Percentiles rank a stretch among this genome's conserved stretches.
Evolutionary conservation across 2,113 vertebrate species (phyloP).

Genomic region (Apteryx mantelli): DNA sequence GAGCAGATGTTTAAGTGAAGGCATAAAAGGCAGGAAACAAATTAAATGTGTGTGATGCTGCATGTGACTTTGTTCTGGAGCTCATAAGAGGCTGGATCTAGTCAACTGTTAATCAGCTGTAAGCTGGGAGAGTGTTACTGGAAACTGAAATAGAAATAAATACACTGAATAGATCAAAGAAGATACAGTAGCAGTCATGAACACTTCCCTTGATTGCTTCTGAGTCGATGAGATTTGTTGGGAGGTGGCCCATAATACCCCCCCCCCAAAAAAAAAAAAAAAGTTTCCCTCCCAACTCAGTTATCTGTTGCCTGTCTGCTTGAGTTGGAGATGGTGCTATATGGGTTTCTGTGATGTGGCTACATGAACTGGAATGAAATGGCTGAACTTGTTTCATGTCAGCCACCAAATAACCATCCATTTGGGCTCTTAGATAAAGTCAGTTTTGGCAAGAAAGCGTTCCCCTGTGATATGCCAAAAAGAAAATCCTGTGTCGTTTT

Average conservation of each 20-base stretch:
- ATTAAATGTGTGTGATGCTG: neutral
- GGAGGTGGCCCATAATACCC: neutral
- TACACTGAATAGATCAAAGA: conserved; percentile 2
- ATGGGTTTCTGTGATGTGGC: neutral
- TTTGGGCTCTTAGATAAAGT: neutral
- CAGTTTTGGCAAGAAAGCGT: neutral
- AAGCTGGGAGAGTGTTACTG: neutral
- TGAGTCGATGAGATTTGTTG: neutral
- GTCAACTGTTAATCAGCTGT: neutral
- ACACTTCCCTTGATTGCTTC: neutral
- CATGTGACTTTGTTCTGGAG: neutral
- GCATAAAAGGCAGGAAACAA: conserved; percentile 10
- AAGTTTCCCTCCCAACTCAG: neutral
- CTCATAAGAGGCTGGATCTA: neutral
- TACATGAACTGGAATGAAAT: neutral
- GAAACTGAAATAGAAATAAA: conserved; percentile 35
- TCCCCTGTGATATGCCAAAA: neutral
- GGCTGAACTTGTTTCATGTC: neutral
- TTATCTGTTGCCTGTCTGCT: neutral
- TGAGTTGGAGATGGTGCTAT: neutral
- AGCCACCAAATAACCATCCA: neutral
- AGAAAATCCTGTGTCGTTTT: neutral
- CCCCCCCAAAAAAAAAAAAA: too few relatives aligned
- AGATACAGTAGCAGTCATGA: neutral
- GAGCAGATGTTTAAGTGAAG: neutral